Evolutionary conservation across 1,140 invertebrate genomes (phyloP).

Genomic region (Platorchestia sp.): DNA sequence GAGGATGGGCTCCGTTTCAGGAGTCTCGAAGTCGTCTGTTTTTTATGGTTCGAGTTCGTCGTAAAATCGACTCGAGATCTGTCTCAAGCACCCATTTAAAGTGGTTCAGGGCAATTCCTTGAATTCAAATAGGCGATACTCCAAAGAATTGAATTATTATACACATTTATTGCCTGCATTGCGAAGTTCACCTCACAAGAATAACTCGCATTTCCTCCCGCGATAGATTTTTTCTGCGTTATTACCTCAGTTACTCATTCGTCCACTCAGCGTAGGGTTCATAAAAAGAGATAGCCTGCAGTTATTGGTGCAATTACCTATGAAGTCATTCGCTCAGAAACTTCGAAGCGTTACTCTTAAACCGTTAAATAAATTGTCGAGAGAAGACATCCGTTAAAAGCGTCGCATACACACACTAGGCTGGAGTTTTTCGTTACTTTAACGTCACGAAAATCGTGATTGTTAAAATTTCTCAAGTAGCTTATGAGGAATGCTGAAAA

Average conservation of each 20-base stretch:
- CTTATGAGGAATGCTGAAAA: too few species aligned
- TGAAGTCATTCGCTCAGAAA: background rate
- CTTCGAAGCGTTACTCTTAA: background rate
- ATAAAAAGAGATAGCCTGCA: background rate
- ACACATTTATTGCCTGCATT: background rate
- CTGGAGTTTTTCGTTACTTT: too few species aligned
- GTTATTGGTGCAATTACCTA: background rate
- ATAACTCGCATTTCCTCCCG: background rate
- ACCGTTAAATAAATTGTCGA: background rate
- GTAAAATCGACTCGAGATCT: background rate
- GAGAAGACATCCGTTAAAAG: too few species aligned
- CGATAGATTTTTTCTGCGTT: background rate
- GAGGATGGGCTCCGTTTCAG: background rate
- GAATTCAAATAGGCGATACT: background rate
- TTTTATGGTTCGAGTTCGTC: background rate
- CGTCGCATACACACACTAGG: too few species aligned
- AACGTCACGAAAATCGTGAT: too few species aligned
- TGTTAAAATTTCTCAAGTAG: too few species aligned
- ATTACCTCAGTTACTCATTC: background rate
- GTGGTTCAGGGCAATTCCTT: background rate
- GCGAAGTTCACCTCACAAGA: background rate
- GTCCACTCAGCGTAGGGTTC: background rate
- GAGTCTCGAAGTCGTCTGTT: background rate
- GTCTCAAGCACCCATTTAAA: background rate
- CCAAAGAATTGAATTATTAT: background rate